Percentiles rank a stretch among this genome's conserved stretches.
phyloP scores from a whole-genome alignment of 2,113 vertebrate species.

The Labeo rohita region DNA sequence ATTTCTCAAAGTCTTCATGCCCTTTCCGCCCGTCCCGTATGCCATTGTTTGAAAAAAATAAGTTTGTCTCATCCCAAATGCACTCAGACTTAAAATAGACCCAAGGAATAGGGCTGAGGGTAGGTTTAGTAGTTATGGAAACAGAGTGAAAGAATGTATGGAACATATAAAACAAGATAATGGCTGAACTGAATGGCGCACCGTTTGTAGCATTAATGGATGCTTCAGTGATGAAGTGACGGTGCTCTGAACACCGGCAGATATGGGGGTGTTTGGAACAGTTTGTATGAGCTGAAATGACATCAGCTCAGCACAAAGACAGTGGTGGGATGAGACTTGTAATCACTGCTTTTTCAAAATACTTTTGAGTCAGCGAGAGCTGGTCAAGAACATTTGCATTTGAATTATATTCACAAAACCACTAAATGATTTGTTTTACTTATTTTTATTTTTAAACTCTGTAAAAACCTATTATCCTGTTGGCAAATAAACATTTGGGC shows the following conservation, averaged over 20 bases:
- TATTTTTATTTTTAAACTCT: too few relatives aligned
- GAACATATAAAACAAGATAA: background rate
- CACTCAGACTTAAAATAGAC: background rate
- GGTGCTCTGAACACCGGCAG: background rate
- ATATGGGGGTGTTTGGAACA: slow-evolving; percentile 10
- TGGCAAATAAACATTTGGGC: background rate
- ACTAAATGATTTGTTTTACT: background rate
- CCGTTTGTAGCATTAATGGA: background rate
- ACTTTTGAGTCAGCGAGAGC: background rate
- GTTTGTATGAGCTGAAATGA: background rate
- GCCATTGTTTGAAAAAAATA: background rate
- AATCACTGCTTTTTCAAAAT: background rate
- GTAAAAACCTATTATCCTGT: background rate
- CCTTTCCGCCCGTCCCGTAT: background rate
- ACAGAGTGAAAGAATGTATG: background rate
- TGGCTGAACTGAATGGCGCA: background rate
- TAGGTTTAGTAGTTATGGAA: background rate
- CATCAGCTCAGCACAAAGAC: background rate
- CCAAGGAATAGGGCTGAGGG: background rate
- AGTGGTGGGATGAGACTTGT: background rate
- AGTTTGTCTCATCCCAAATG: background rate
- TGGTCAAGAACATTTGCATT: background rate
- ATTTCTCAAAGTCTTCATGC: background rate
- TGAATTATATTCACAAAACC: background rate
- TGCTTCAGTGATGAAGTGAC: background rate